Conservation (phyloP, 2,113 vertebrate species). For the Xerus inauris region DNA sequence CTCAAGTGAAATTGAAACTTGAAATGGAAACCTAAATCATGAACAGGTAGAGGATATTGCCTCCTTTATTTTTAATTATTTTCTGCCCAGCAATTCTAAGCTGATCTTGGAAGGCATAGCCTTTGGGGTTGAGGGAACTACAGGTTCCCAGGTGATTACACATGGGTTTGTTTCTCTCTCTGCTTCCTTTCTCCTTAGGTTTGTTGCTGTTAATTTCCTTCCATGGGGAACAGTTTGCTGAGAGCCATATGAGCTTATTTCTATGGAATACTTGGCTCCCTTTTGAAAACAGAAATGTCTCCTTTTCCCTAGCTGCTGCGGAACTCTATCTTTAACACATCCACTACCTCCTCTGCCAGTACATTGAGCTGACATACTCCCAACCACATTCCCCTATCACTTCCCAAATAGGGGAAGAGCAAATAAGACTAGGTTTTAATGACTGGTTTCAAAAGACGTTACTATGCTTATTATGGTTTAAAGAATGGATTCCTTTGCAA, state of each 20-base stretch:
- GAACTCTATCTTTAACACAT: neutral
- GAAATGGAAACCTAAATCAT: conserved; percentile 76
- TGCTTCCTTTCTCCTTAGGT: neutral
- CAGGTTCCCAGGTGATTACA: conserved; percentile 40
- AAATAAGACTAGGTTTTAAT: conserved; percentile 22
- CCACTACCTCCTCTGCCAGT: neutral
- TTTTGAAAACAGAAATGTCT: neutral
- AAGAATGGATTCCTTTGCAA: neutral
- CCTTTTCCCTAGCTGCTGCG: neutral
- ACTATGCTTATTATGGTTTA: neutral
- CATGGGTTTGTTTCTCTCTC: conserved; percentile 48
- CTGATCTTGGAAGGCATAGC: conserved; percentile 60
- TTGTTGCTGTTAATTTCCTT: conserved; percentile 57
- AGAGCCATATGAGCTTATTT: conserved; percentile 37
- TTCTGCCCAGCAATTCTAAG: conserved; percentile 66
- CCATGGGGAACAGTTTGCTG: neutral
- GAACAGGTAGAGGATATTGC: conserved; percentile 79
- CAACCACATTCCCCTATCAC: too few species aligned
- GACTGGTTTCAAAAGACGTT: neutral
- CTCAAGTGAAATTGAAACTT: conserved; percentile 80
- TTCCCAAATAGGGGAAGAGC: neutral
- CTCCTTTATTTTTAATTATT: conserved; percentile 79
- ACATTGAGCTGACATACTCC: neutral
- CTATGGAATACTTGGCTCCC: neutral
- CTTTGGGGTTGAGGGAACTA: conserved; percentile 59